Conservation (phyloP, 1,140 invertebrate species). For the Saccostrea echinata region DNA sequence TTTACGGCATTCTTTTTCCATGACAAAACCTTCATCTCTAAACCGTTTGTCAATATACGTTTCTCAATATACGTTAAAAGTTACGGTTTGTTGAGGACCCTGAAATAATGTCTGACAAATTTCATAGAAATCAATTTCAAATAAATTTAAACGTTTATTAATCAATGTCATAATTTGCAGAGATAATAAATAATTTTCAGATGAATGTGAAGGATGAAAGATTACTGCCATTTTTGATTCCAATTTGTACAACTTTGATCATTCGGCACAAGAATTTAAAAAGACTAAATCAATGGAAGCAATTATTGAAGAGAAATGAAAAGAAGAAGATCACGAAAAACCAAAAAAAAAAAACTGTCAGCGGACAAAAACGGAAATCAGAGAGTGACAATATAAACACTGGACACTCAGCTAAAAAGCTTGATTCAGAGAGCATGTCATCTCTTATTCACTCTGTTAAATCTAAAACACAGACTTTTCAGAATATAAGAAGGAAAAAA, state of each 20-base stretch:
- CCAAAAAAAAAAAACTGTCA: too few species aligned
- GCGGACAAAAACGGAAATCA: too few species aligned
- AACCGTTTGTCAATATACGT: too few species aligned
- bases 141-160: too few species aligned
- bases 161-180: too few species aligned
- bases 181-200: too few species aligned
- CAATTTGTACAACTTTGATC: constrained; percentile 95
- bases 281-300: constrained; percentile 93
- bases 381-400: neutral
- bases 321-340: constrained; percentile 81
- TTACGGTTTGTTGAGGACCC: too few species aligned
- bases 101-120: too few species aligned
- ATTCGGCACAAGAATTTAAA: constrained; percentile 94
- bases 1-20: too few species aligned
- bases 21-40: too few species aligned
- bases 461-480: neutral
- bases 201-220: constrained; percentile 68
- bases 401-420: neutral
- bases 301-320: constrained; percentile 90
- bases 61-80: too few species aligned
- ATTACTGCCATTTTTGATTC: constrained; percentile 90
- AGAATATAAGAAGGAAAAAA: neutral
- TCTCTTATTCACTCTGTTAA: constrained; percentile 17
- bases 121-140: too few species aligned
- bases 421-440: neutral